These are phyloP conservation scores for Eidolon dupreanum DNA, from an alignment of 2,797 vertebrate genomes.

Conservation along the genomic window DNA sequence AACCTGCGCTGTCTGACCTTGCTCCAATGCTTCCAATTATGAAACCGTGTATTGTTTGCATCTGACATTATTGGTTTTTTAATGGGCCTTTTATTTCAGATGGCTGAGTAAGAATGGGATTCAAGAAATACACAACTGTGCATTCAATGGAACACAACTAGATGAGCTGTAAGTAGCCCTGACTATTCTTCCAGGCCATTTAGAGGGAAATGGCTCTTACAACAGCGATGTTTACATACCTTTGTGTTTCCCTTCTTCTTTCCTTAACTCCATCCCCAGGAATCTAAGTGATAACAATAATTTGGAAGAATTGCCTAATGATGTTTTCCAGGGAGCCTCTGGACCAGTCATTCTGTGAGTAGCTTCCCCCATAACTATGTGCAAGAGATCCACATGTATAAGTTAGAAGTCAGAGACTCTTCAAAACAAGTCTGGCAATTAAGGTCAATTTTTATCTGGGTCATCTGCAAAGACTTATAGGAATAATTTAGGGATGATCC, in stretches of 20 bases:
- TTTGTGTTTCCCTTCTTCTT: conserved; percentile 69
- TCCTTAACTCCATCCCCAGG: conserved; percentile 77
- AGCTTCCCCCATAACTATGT: background rate
- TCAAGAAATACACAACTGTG: conserved; percentile 86
- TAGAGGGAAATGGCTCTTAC: conserved; percentile 59
- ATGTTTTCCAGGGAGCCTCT: conserved; percentile 87
- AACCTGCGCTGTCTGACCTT: conserved; percentile 36
- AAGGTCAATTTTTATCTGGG: background rate
- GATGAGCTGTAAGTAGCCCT: conserved; percentile 87
- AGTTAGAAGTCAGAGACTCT: background rate
- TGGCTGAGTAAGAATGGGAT: conserved; percentile 89
- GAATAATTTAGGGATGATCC: background rate
- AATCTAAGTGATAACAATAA: conserved; percentile 88
- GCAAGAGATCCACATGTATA: background rate
- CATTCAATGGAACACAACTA: conserved; percentile 89
- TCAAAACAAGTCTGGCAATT: background rate
- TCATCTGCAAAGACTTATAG: background rate
- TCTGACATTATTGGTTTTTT: conserved; percentile 69
- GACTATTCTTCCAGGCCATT: conserved; percentile 61
- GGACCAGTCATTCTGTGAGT: conserved; percentile 89
- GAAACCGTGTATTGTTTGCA: conserved; percentile 33
- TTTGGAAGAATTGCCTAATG: conserved; percentile 86
- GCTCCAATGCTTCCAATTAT: conserved; percentile 66
- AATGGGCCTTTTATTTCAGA: conserved; percentile 82
- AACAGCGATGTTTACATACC: conserved; percentile 33